These are phyloP conservation scores for Hippasteria phrygiana DNA, from an alignment of 53 echinoderm and acorn worm genomes.

Conservation along the genomic window DNA sequence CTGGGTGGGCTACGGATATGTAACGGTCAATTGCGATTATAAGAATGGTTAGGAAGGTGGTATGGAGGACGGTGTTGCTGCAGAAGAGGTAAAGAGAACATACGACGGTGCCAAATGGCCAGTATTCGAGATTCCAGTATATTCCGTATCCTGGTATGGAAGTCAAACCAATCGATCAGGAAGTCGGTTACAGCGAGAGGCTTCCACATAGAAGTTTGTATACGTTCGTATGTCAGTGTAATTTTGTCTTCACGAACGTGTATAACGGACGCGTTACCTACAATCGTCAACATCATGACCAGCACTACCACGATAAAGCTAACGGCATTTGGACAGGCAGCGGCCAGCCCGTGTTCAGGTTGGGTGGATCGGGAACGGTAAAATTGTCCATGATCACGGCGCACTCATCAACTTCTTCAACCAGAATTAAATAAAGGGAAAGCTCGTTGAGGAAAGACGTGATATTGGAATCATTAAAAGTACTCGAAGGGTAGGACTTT, in stretches of 20 bases:
- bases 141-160: slow-evolving; percentile 82
- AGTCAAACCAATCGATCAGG: slow-evolving; percentile 69
- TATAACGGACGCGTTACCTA: slow-evolving; percentile 74
- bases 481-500: too few species aligned
- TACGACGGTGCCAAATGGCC: slow-evolving; percentile 74
- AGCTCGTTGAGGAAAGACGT: too few species aligned
- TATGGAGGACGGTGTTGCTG: slow-evolving; percentile 1
- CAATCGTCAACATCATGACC: slow-evolving; percentile 65
- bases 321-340: neutral
- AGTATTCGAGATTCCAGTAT: slow-evolving; percentile 69
- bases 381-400: too few species aligned
- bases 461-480: too few species aligned
- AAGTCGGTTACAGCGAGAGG: slow-evolving; percentile 81
- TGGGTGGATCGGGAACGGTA: too few species aligned
- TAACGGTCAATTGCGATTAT: slow-evolving; percentile 32
- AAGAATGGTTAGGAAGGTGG: slow-evolving; percentile 5
- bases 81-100: slow-evolving; percentile 24
- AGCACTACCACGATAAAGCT: slow-evolving; percentile 50
- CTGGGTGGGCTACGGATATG: slow-evolving; percentile 35
- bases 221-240: slow-evolving; percentile 66
- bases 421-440: too few species aligned
- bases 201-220: slow-evolving; percentile 73
- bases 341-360: too few species aligned
- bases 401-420: too few species aligned
- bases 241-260: slow-evolving; percentile 68